These are phyloP conservation scores for Myotis pilosus DNA, from an alignment of 2,797 vertebrate species.

Conservation along the genomic window DNA sequence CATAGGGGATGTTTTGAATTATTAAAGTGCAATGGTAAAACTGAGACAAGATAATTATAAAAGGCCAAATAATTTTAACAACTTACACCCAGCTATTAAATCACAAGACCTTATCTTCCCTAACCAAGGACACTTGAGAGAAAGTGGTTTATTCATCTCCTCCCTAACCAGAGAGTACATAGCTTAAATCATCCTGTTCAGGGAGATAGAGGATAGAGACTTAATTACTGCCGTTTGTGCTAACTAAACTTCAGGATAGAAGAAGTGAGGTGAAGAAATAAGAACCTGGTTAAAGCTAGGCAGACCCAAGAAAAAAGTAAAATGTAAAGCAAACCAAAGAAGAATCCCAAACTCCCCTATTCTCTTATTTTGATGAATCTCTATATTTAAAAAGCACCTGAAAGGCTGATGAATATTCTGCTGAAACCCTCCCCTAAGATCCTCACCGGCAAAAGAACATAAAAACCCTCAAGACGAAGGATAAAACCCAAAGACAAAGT, in stretches of 20 bases:
- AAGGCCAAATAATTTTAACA: background rate
- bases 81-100: background rate
- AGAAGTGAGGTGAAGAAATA: background rate
- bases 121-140: background rate
- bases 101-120: background rate
- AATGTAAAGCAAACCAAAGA: background rate
- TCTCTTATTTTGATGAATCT: background rate
- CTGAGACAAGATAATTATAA: background rate
- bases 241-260: background rate
- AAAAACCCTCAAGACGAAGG: background rate
- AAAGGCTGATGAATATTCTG: background rate
- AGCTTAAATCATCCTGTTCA: background rate
- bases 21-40: background rate
- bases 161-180: background rate
- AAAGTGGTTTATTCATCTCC: background rate
- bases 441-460: background rate
- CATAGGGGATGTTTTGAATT: too few relatives aligned
- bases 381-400: background rate
- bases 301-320: background rate
- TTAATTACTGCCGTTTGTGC: background rate
- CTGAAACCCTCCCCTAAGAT: background rate
- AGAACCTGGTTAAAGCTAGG: background rate
- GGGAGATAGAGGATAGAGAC: background rate
- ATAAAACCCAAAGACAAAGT: background rate
- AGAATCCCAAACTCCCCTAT: background rate